These are phyloP conservation scores for Acholoe squamosa DNA, from an alignment of 2,888 invertebrate genomes.

Conservation along the genomic window DNA sequence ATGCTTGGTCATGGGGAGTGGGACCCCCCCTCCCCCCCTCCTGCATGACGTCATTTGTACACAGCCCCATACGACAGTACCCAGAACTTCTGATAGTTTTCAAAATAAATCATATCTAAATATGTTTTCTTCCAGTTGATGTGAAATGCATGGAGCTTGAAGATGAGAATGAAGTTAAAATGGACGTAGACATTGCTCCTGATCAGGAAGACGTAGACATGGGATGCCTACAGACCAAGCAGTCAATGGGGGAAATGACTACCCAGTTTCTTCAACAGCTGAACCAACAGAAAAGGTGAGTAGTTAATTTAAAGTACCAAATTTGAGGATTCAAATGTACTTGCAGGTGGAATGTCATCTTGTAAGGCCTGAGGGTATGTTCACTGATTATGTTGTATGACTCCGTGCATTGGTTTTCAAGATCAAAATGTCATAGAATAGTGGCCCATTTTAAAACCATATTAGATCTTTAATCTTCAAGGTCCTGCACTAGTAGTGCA, in stretches of 20 bases:
- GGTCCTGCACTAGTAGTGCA: no score
- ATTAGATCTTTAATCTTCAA: no score
- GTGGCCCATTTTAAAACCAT: no score
- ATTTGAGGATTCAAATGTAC: background rate
- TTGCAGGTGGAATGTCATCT: background rate
- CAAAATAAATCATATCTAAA: no score
- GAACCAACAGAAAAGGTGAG: background rate
- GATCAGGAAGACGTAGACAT: background rate
- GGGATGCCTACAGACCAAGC: background rate
- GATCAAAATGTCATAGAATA: no score
- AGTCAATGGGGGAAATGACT: conserved; percentile 2
- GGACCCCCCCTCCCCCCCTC: no score
- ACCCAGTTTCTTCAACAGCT: background rate
- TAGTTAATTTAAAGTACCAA: background rate
- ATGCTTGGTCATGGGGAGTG: no score
- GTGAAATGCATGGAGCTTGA: conserved; percentile 11
- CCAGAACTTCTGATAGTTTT: no score
- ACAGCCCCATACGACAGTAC: no score
- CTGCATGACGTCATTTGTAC: no score
- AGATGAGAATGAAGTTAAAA: background rate
- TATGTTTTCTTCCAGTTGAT: conserved; percentile 5
- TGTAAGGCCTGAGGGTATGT: background rate
- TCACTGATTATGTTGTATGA: no score
- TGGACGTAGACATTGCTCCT: background rate
- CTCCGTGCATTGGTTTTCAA: no score